Conservation (phyloP, 2,797 vertebrate species). For the Anguilla anguilla region DNA sequence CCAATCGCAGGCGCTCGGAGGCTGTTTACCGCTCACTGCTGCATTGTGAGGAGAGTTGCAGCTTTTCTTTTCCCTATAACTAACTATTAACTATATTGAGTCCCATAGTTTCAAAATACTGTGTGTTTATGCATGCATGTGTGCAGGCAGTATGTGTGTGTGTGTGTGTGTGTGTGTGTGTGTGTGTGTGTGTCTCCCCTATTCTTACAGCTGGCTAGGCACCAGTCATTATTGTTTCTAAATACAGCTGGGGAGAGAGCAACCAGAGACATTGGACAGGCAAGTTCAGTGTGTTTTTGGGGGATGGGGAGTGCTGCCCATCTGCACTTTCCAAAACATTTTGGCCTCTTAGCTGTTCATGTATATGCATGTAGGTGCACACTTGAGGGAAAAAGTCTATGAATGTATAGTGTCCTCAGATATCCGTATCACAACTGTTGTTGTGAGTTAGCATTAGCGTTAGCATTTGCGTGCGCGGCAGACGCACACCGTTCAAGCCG, state of each 20-base stretch:
- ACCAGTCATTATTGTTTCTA: slow-evolving; percentile 78
- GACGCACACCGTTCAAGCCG: not conserved
- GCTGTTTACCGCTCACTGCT: not conserved
- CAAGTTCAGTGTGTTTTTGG: slow-evolving; percentile 34
- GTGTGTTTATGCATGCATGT: not conserved
- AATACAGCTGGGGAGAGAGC: slow-evolving; percentile 82
- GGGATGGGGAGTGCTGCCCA: too few species aligned
- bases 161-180: slow-evolving; percentile 2
- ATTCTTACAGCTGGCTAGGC: slow-evolving; percentile 80
- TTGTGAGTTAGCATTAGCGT: not conserved
- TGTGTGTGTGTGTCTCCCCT: slow-evolving; percentile 65
- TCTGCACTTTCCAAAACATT: not conserved
- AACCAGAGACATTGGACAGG: slow-evolving; percentile 62
- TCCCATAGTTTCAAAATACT: not conserved
- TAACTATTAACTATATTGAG: not conserved
- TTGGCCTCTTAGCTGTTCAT: not conserved
- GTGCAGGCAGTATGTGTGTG: slow-evolving; percentile 23
- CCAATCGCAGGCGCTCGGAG: slow-evolving; percentile 45
- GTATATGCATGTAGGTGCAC: not conserved
- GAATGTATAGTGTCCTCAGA: not conserved
- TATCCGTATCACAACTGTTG: not conserved
- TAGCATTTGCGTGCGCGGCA: slow-evolving; percentile 1
- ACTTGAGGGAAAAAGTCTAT: not conserved
- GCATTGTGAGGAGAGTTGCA: not conserved
- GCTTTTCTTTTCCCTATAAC: not conserved